These are phyloP conservation scores for Allolobophora icterica DNA, from an alignment of 2,888 invertebrate species.

Conservation along the genomic window DNA sequence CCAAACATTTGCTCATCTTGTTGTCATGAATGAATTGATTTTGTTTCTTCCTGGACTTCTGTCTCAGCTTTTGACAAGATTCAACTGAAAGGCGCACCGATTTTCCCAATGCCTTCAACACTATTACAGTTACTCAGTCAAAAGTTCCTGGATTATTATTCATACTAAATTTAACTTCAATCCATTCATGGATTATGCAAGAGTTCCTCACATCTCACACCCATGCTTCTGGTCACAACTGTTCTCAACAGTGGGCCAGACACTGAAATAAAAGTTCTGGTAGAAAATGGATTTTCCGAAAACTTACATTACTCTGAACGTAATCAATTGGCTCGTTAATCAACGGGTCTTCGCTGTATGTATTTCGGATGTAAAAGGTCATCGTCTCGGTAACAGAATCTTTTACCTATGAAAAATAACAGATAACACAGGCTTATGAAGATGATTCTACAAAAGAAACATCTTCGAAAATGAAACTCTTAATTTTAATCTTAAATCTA, in stretches of 20 bases:
- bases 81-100: no score
- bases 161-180: neutral
- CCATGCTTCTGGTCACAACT: neutral
- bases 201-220: neutral
- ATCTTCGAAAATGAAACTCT: neutral
- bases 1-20: no score
- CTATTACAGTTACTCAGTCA: neutral
- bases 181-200: neutral
- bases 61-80: no score
- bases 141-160: neutral
- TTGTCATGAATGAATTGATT: no score
- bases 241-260: neutral
- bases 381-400: constrained; percentile 33
- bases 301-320: constrained; percentile 70
- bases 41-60: no score
- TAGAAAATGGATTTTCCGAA: neutral
- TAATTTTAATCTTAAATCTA: neutral
- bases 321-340: constrained; percentile 70
- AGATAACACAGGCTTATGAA: neutral
- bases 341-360: constrained; percentile 37
- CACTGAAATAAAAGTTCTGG: neutral
- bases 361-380: constrained; percentile 15
- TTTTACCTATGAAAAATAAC: constrained; percentile 31
- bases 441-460: neutral
- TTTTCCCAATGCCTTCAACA: no score